Percentiles rank a stretch among this genome's conserved stretches.
These are phyloP conservation scores for Drosophila austrosaltans DNA, from an alignment of 2,888 invertebrate species.

Conservation along the genomic window DNA sequence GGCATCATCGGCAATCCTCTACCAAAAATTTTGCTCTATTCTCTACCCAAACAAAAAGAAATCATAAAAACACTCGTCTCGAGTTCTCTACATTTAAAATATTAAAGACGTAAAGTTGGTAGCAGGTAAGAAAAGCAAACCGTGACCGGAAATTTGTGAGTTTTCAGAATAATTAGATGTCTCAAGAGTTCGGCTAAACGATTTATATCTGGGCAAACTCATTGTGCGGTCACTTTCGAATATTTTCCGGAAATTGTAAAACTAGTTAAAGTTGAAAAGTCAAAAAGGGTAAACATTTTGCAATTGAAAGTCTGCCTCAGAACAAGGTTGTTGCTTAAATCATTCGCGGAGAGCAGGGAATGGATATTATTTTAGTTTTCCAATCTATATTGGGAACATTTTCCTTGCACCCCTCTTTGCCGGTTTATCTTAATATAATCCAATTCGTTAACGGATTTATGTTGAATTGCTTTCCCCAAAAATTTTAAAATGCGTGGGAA, in stretches of 20 bases:
- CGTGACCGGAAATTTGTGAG: conserved; percentile 43
- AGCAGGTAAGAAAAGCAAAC: conserved; percentile 26
- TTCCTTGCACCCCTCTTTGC: neutral
- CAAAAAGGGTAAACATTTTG: conserved; percentile 18
- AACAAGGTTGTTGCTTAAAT: too few species aligned
- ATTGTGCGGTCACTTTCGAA: conserved; percentile 51
- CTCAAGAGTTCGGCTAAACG: conserved; percentile 26
- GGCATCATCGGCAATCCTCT: neutral
- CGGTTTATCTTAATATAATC: neutral
- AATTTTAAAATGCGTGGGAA: conserved; percentile 29
- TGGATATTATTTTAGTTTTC: neutral
- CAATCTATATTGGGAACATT: conserved; percentile 8
- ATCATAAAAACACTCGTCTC: conserved; percentile 2
- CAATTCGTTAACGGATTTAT: conserved; percentile 48
- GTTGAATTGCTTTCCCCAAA: neutral
- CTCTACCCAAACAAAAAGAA: neutral
- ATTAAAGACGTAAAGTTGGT: conserved; percentile 12
- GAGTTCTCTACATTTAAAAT: neutral
- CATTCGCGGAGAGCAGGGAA: neutral
- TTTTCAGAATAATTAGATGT: conserved; percentile 55
- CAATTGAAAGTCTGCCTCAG: too few species aligned
- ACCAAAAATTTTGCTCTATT: neutral
- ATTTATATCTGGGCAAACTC: conserved; percentile 41
- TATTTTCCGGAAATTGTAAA: conserved; percentile 46
- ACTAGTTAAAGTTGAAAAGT: conserved; percentile 27